Evolutionary conservation across 1,140 invertebrate genomes (phyloP), one percentile per base, ranked within the genome.

Genomic region (Nylanderia fulva): DNA sequence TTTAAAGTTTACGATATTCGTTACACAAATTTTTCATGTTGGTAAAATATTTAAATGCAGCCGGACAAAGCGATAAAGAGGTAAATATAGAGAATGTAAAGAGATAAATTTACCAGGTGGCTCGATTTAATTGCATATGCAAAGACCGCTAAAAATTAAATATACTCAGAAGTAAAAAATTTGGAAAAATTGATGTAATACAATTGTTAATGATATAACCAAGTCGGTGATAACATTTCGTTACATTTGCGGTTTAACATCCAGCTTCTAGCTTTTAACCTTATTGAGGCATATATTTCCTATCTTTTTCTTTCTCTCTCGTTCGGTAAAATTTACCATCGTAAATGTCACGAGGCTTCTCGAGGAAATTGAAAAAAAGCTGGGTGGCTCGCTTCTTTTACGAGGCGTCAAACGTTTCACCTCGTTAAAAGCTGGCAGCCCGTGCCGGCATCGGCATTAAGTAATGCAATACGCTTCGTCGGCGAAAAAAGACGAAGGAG

Each of bases 321-420:
- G 15, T 24, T 63, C 29, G 69, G 18, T 58, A 85, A 42, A 75
- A 77, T 86, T 86, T 61, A 63, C 48, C 36, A 83, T 84, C 84
- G 54, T 74, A 75, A 88, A 88, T 69, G 84, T 84, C 61, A 80
- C 75, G 61, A 71, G 56, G 45, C 54, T 75, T 75, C 58, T 74
- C 86, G 84, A 87, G 71, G 87, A 86, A 90, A 90, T 88, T 86
- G 89, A 91, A 89, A 88, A 90, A 91, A 92, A 83, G 69, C 84
- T 84, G 89, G 88, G 9, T 69, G 15, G 54, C 29, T 13, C 85
- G 74, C 66, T 77, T 24, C 79, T 86, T 90, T 90, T 90, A 86
- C 84, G 84, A 90, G 86, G 89, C 79, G 84, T 90, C 88, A 90
- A 90, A 90, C 89, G 86, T 86, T 90, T 90, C 86, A 86, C 84